Evolutionary conservation across 2,113 vertebrate genomes (phyloP).

Genomic region (Sterna hirundo): DNA sequence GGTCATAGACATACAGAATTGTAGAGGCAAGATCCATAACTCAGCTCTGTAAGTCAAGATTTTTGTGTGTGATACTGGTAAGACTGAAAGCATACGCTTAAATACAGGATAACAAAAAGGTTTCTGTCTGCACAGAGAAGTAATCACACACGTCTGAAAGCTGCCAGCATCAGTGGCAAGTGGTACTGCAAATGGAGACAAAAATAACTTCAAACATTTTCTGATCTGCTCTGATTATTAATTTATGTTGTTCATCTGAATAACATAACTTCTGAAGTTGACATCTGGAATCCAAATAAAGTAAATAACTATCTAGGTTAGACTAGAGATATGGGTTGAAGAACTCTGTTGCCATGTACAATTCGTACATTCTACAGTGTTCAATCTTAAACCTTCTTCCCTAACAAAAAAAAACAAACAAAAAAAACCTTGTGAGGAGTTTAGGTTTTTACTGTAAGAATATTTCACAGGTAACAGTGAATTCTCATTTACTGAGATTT

Average conservation of each 20-base stretch:
- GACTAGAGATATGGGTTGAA: background rate
- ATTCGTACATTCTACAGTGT: background rate
- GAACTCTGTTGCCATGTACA: background rate
- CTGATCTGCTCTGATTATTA: conserved; percentile 17
- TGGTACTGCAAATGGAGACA: conserved; percentile 6
- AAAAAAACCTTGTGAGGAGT: background rate
- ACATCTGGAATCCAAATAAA: background rate
- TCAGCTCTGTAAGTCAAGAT: background rate
- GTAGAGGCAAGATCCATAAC: background rate
- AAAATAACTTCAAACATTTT: conserved; percentile 47
- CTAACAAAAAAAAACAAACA: background rate
- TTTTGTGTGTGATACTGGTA: background rate
- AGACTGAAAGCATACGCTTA: background rate
- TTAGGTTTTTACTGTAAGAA: background rate
- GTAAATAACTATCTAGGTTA: background rate
- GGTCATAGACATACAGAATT: background rate
- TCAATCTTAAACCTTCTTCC: background rate
- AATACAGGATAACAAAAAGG: background rate
- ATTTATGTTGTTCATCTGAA: conserved; percentile 19
- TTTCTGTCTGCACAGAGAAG: background rate
- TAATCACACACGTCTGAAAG: background rate
- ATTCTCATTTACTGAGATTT: background rate
- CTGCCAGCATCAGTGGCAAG: background rate
- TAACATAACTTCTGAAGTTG: background rate
- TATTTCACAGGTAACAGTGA: background rate